phyloP scores from a whole-genome alignment of 2,888 invertebrate genomes.

The Rhaphigaster nebulosa region DNA sequence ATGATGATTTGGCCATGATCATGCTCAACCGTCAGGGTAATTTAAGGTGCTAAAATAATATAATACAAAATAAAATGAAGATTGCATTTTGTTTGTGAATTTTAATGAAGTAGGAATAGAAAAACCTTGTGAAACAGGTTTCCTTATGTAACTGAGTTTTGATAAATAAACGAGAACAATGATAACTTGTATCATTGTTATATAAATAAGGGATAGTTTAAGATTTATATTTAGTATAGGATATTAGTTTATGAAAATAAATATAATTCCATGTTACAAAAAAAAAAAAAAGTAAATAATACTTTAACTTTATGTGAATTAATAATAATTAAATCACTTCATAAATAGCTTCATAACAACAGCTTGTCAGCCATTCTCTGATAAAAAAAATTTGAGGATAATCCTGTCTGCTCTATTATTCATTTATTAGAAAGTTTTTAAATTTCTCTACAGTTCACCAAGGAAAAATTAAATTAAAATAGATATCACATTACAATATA shows the following conservation, averaged over 20 bases:
- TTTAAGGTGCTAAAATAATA: too few species aligned
- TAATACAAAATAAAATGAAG: not conserved
- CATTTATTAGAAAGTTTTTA: not conserved
- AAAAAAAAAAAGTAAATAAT: not conserved
- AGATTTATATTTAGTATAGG: too few species aligned
- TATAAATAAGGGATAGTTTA: not conserved
- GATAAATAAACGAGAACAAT: not conserved
- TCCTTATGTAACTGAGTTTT: not conserved
- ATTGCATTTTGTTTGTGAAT: not conserved
- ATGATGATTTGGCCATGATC: too few species aligned
- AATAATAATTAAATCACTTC: not conserved
- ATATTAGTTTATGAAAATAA: too few species aligned
- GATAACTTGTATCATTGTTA: not conserved
- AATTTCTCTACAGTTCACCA: not conserved
- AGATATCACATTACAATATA: not conserved
- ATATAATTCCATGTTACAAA: too few species aligned
- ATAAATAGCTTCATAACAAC: not conserved
- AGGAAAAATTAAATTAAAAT: not conserved
- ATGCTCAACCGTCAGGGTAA: too few species aligned
- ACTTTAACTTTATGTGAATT: not conserved
- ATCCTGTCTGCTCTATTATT: not conserved
- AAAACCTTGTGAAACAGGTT: constrained; percentile 9
- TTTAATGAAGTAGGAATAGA: not conserved
- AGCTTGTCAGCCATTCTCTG: not conserved
- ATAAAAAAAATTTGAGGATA: not conserved